Base-by-base conservation (phyloP, 2,888 invertebrate species). In the Fragum sueziense region DNA sequence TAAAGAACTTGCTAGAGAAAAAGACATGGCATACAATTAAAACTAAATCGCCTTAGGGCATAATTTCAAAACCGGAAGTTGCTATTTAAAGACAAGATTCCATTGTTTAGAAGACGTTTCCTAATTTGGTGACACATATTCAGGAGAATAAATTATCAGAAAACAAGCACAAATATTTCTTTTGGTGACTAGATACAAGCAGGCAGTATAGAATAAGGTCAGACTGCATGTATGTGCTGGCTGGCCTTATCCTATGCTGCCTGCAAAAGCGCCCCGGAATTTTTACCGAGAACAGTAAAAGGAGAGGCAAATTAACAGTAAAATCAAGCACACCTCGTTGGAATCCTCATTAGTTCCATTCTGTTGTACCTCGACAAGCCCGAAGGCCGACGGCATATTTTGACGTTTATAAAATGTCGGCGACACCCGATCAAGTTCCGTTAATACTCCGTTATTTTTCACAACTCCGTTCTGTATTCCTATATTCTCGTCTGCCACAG, bases 351-450 rank as follows among this genome's bases (percentile, higher is more conserved):
- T 65, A 41, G 65, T 82, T 59, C 82, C 87, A 47, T 79, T 82
- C 25, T 79, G 65, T 41, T 65, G 79, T n/a, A 80, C 76, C 14
- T 85, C 86, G 7, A 80, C 62, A 27, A 82, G 61, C 27, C 86
- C 86, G 68, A 80, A 87, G 29, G 87, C 85, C 41, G 87, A 79
- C 77, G 87, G 87, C 88, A 87, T 86, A 47, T 67, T 82, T 70
- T 80, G 73, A 31, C 82, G 80, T 76, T 85, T 84, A 31, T 87
- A 85, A 67, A 75, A 85, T 17, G 72, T 73, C 17, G 86, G 86
- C 14, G 86, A 86, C 54, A 86, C 84, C 25, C 84, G 62, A 71
- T 84, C 82, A 31, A 84, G 57, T 67, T 75, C 82, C 20, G 84
- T 84, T 51, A 84, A 76, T 37, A 80, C 82, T 54, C 84, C 81